Conservation (phyloP, 1,140 invertebrate species). For the honey bee (Apis mellifera) region DNA sequence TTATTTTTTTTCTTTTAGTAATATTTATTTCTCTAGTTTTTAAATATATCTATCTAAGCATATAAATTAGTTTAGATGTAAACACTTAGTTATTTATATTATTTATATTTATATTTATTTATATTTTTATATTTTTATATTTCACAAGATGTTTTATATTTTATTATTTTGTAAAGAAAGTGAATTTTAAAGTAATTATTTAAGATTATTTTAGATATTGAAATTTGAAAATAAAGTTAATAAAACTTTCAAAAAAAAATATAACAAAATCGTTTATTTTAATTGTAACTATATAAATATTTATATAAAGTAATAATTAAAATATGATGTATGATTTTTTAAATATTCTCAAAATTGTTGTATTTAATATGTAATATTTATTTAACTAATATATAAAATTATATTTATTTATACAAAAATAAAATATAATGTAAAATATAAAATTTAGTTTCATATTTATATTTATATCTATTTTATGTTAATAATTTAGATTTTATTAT, state of each 20-base stretch:
- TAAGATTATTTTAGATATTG: too few species aligned
- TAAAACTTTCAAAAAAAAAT: neutral
- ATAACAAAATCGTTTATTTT: neutral
- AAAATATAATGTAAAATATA: neutral
- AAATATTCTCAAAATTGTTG: too few species aligned
- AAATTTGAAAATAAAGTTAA: neutral
- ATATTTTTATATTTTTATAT: neutral
- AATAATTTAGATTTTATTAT: neutral
- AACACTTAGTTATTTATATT: too few species aligned
- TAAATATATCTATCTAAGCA: neutral
- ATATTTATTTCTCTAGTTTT: neutral
- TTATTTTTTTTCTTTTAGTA: neutral
- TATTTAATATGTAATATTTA: too few species aligned
- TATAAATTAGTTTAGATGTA: neutral
- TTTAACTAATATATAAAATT: too few species aligned
- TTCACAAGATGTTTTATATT: neutral
- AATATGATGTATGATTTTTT: too few species aligned
- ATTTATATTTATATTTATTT: neutral
- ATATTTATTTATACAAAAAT: too few species aligned
- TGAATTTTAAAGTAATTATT: neutral
- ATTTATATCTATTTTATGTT: slow-evolving; percentile 17
- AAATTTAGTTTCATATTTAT: slow-evolving; percentile 35
- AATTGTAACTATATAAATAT: neutral
- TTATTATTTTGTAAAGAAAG: neutral
- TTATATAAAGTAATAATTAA: too few species aligned